Percentiles rank a stretch among this genome's conserved stretches.
phyloP scores from a whole-genome alignment of 2,888 invertebrate species.

The Andrena bicolor region DNA sequence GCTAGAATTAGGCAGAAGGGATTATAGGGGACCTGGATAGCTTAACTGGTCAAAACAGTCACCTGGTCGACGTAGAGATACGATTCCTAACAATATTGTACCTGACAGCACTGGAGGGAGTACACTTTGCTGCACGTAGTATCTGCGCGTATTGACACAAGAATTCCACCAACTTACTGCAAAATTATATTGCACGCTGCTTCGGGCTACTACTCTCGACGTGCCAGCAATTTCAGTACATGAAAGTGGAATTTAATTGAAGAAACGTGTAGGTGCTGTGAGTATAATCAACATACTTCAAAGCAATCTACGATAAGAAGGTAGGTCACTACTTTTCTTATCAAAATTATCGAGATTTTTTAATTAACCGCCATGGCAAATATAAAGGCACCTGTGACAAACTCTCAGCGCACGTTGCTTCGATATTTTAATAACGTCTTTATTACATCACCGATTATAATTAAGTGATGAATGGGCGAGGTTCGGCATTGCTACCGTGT shows the following conservation, averaged over 20 bases:
- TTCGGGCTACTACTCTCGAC: constrained; percentile 1
- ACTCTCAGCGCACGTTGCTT: no score
- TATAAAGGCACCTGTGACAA: no score
- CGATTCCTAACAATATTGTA: constrained; percentile 5
- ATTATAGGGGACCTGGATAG: not conserved
- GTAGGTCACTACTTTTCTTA: no score
- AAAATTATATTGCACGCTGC: not conserved
- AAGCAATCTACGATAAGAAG: no score
- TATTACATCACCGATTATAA: no score
- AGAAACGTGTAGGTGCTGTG: not conserved
- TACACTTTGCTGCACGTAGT: not conserved
- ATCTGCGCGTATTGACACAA: no score
- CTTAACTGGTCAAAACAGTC: constrained; percentile 12
- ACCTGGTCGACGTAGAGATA: not conserved
- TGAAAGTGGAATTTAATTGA: constrained; percentile 16
- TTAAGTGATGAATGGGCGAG: no score
- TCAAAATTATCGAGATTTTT: no score
- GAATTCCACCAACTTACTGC: not conserved
- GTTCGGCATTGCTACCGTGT: no score
- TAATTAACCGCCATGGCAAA: no score
- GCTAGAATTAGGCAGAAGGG: constrained; percentile 8
- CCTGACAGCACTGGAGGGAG: not conserved
- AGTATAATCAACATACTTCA: no score
- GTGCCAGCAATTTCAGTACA: not conserved
- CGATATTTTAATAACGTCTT: no score